Conservation (phyloP, 2,888 invertebrate genomes). For the Amphipoea lucens region DNA sequence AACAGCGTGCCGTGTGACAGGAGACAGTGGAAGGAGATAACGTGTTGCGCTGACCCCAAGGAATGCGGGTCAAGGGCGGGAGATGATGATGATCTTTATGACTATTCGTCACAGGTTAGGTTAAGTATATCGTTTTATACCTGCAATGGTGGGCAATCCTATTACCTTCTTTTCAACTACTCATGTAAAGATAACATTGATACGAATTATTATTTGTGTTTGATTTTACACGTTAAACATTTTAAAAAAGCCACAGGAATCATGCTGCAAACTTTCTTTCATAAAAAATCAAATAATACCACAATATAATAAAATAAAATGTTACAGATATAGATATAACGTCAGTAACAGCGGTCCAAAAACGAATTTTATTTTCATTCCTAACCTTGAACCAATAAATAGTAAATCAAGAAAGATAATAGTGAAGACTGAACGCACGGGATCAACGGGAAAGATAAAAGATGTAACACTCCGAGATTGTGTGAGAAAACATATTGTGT, state of each 20-base stretch:
- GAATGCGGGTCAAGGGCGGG: neutral
- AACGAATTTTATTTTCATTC: constrained; percentile 75
- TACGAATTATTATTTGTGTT: neutral
- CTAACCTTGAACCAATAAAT: constrained; percentile 66
- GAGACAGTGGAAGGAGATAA: neutral
- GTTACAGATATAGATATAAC: constrained; percentile 56
- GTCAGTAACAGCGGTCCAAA: constrained; percentile 67
- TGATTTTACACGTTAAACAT: neutral
- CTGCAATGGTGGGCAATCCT: neutral
- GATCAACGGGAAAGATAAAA: constrained; percentile 58
- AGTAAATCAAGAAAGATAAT: constrained; percentile 65
- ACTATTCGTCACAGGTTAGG: neutral
- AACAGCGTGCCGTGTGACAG: neutral
- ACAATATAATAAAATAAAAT: constrained; percentile 15
- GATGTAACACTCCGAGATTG: neutral
- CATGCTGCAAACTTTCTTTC: too few species aligned
- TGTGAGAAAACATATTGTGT: constrained; percentile 11
- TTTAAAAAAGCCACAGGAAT: neutral
- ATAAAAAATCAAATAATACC: constrained; percentile 39
- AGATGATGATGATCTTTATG: neutral
- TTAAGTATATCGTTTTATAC: too few species aligned
- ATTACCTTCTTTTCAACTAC: neutral
- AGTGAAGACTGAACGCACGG: constrained; percentile 71
- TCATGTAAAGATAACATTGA: neutral
- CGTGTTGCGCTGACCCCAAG: neutral